These are phyloP conservation scores for Scomber scombrus DNA, from an alignment of 2,113 vertebrate species.

Conservation along the genomic window DNA sequence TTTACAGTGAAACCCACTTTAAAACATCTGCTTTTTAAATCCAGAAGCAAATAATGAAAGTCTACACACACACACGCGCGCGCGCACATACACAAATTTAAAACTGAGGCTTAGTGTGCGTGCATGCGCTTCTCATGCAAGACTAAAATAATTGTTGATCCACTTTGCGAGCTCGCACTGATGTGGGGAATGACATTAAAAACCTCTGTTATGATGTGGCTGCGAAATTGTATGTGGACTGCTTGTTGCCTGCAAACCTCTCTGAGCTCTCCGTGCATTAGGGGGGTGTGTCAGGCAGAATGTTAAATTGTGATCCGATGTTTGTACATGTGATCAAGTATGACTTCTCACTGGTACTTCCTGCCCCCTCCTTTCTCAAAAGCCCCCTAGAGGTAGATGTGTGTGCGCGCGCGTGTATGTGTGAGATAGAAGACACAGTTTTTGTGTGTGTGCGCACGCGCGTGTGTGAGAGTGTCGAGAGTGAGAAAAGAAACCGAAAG, in stretches of 20 bases:
- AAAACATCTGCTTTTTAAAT: conserved; percentile 2
- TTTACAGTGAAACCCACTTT: neutral
- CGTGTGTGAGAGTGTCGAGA: conserved; percentile 7
- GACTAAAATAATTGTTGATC: conserved; percentile 64
- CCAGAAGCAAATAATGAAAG: no score
- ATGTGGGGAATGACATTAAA: conserved; percentile 67
- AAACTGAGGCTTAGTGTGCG: conserved; percentile 6
- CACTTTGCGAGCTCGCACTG: conserved; percentile 52
- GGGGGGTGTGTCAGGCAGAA: conserved; percentile 85
- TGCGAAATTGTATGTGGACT: conserved; percentile 48
- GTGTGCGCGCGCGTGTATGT: conserved; percentile 44
- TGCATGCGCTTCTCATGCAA: conserved; percentile 12
- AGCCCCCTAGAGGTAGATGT: conserved; percentile 75
- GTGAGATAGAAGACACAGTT: conserved; percentile 14
- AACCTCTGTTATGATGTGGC: conserved; percentile 52
- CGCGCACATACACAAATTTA: neutral
- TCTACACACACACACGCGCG: neutral
- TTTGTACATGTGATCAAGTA: conserved; percentile 86
- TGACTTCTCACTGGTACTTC: conserved; percentile 79
- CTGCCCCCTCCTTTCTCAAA: conserved; percentile 55
- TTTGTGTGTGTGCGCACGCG: conserved; percentile 2
- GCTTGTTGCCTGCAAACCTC: conserved; percentile 58
- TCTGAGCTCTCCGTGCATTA: conserved; percentile 68
- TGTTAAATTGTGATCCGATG: conserved; percentile 83
- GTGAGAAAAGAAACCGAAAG: conserved; percentile 61